Evolutionary conservation across 2,888 invertebrate species (phyloP).

Genomic region (Dastarcus helophoroides): DNA sequence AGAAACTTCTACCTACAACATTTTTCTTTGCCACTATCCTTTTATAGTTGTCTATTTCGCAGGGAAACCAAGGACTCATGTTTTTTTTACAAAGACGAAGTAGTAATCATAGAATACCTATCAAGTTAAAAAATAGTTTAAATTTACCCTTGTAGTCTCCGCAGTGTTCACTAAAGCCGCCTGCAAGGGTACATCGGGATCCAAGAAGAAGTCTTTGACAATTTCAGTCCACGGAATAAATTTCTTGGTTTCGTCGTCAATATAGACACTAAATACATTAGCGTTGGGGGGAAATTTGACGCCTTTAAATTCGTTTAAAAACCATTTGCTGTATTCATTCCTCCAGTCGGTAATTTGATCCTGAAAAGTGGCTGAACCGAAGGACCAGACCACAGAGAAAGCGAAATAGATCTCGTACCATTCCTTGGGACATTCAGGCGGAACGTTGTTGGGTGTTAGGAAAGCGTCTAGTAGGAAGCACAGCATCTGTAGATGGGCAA

Average conservation of each 20-base stretch:
- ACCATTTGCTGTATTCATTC: constrained; percentile 93
- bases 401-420: constrained; percentile 91
- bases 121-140: too few relatives aligned
- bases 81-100: too few relatives aligned
- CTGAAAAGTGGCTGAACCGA: constrained; percentile 84
- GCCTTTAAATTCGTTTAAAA: constrained; percentile 81
- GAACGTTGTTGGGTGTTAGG: constrained; percentile 66
- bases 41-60: too few relatives aligned
- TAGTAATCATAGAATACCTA: too few relatives aligned
- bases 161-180: constrained; percentile 67
- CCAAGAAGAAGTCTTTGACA: constrained; percentile 67
- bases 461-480: constrained; percentile 80
- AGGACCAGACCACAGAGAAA: constrained; percentile 85
- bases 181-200: constrained; percentile 78
- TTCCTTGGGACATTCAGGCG: constrained; percentile 83
- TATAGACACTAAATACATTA: constrained; percentile 80
- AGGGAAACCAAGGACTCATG: too few relatives aligned
- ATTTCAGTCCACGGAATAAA: constrained; percentile 80
- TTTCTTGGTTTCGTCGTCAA: constrained; percentile 75
- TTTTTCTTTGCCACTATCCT: too few relatives aligned
- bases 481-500: constrained; percentile 79
- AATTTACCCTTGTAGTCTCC: constrained; percentile 62
- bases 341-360: constrained; percentile 87
- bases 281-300: constrained; percentile 77
- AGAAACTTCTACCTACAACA: too few relatives aligned